phyloP scores from a whole-genome alignment of 2,113 vertebrate genomes.

The Calyptomena viridis region DNA sequence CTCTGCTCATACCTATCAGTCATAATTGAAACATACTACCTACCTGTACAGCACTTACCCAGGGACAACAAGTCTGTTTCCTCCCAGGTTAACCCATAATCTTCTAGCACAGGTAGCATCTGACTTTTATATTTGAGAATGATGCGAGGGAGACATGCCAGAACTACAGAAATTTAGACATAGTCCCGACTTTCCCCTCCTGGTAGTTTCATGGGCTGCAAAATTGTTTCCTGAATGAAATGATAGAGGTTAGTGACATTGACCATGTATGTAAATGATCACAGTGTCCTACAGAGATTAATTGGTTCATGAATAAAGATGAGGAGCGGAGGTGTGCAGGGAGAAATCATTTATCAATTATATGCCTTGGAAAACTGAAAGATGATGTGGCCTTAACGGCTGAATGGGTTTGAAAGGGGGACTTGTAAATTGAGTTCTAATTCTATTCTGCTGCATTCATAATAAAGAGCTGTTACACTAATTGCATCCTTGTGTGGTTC shows the following conservation, averaged over 20 bases:
- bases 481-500: conserved; percentile 32
- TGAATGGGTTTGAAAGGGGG: conserved; percentile 68
- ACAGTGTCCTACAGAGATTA: conserved; percentile 38
- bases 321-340: conserved; percentile 50
- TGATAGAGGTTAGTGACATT: conserved; percentile 51
- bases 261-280: conserved; percentile 50
- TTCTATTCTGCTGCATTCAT: conserved; percentile 51
- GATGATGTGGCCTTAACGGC: conserved; percentile 48
- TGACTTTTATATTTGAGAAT: background rate
- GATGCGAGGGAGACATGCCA: background rate
- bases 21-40: background rate
- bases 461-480: conserved; percentile 60
- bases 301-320: conserved; percentile 67
- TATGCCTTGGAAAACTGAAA: conserved; percentile 41
- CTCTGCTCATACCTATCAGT: background rate
- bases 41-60: background rate
- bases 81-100: background rate
- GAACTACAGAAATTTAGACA: background rate
- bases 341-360: conserved; percentile 67
- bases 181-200: background rate
- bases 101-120: background rate
- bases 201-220: background rate
- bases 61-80: background rate
- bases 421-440: conserved; percentile 69
- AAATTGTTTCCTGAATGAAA: conserved; percentile 30